Conservation (phyloP, 2,888 invertebrate genomes). For the Drosophila eohydei region DNA sequence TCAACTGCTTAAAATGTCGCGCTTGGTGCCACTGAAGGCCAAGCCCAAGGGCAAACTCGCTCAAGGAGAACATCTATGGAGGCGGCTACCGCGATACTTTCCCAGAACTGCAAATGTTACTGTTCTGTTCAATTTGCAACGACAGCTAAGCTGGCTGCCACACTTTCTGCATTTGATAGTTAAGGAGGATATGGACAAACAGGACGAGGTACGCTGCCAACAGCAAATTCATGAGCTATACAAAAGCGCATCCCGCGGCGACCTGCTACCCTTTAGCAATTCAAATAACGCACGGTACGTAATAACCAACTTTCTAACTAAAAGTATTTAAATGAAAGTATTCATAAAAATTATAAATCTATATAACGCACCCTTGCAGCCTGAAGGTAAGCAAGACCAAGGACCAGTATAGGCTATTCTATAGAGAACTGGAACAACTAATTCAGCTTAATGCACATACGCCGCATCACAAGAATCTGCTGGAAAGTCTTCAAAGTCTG, state of each 20-base stretch:
- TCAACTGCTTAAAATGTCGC: constrained; percentile 93
- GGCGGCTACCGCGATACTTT: constrained; percentile 92
- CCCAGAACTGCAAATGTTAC: constrained; percentile 95
- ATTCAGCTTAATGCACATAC: constrained; percentile 92
- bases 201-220: constrained; percentile 94
- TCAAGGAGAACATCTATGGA: constrained; percentile 89
- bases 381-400: constrained; percentile 88
- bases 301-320: neutral
- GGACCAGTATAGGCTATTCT: constrained; percentile 96
- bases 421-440: constrained; percentile 94
- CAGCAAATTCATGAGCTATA: constrained; percentile 93
- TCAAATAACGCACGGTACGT: constrained; percentile 82
- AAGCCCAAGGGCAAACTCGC: constrained; percentile 83
- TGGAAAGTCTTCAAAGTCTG: constrained; percentile 91
- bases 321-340: no score
- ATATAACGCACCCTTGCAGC: constrained; percentile 43
- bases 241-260: constrained; percentile 92
- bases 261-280: constrained; percentile 90
- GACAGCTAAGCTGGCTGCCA: constrained; percentile 93
- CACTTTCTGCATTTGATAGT: constrained; percentile 92
- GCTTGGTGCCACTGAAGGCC: constrained; percentile 90
- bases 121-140: constrained; percentile 91
- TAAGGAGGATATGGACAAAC: constrained; percentile 93
- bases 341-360: neutral
- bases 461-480: constrained; percentile 90